Evolutionary conservation across 2,888 invertebrate genomes (phyloP).

Genomic region (Helleia helle): DNA sequence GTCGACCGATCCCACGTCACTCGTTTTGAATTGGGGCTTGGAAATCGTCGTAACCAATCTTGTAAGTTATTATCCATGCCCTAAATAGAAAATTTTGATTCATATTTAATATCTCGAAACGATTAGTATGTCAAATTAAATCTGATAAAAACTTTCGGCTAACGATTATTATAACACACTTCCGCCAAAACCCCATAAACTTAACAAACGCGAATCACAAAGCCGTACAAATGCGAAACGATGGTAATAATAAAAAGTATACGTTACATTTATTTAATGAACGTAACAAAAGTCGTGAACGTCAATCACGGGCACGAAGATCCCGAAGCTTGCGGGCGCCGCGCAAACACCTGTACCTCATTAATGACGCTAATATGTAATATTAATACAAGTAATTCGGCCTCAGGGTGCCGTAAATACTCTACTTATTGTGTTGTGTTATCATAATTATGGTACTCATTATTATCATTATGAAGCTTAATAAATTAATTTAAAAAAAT

Average conservation of each 20-base stretch:
- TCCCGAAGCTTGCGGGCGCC: conserved; percentile 9
- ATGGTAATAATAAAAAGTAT: not conserved
- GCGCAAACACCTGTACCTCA: conserved; percentile 26
- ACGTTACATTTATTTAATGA: not conserved
- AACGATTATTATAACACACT: no score
- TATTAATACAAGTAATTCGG: conserved; percentile 37
- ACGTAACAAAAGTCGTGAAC: conserved; percentile 17
- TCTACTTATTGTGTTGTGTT: conserved; percentile 6
- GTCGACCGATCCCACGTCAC: no score
- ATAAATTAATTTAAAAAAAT: no score
- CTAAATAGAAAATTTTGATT: no score
- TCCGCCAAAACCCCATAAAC: no score
- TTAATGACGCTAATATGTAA: conserved; percentile 38
- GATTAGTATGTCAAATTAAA: no score
- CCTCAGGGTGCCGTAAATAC: conserved; percentile 13
- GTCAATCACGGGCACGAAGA: conserved; percentile 20
- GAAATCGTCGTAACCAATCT: no score
- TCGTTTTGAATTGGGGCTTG: no score
- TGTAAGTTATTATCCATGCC: no score
- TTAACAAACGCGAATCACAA: not conserved
- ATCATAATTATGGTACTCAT: not conserved
- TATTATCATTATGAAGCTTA: not conserved
- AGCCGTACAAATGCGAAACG: not conserved
- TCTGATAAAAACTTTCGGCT: no score
- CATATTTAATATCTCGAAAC: no score